Conservation (phyloP, 2,113 vertebrate genomes). For the Actenoides lindsayi region DNA sequence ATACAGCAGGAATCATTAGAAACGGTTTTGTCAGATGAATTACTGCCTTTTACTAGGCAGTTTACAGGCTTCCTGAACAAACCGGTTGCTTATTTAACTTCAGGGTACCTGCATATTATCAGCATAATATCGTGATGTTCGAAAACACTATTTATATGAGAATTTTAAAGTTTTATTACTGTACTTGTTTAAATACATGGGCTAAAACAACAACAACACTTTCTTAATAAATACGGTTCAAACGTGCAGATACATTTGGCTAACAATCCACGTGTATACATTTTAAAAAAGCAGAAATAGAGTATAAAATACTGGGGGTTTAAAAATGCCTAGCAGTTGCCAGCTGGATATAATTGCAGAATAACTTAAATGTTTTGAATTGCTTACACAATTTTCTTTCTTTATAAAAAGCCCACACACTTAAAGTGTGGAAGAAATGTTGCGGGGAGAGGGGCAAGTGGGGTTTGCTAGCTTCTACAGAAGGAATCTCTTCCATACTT, state of each 20-base stretch:
- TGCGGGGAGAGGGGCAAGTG: background rate
- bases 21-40: background rate
- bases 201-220: background rate
- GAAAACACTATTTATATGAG: background rate
- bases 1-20: background rate
- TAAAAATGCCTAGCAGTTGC: background rate
- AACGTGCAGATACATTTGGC: background rate
- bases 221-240: background rate
- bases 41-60: background rate
- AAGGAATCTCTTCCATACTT: background rate
- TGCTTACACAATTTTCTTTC: background rate
- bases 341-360: background rate
- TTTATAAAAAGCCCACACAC: background rate
- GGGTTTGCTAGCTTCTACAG: background rate
- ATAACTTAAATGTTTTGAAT: background rate
- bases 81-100: background rate
- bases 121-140: accelerated
- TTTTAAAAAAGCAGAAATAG: background rate
- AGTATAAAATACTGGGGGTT: background rate
- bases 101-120: background rate
- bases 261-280: background rate
- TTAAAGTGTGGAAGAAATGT: background rate
- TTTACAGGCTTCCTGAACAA: background rate
- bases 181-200: background rate
- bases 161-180: background rate